Evolutionary conservation across 1,140 invertebrate species (phyloP).

Genomic region (Drosophila paulistorum): DNA sequence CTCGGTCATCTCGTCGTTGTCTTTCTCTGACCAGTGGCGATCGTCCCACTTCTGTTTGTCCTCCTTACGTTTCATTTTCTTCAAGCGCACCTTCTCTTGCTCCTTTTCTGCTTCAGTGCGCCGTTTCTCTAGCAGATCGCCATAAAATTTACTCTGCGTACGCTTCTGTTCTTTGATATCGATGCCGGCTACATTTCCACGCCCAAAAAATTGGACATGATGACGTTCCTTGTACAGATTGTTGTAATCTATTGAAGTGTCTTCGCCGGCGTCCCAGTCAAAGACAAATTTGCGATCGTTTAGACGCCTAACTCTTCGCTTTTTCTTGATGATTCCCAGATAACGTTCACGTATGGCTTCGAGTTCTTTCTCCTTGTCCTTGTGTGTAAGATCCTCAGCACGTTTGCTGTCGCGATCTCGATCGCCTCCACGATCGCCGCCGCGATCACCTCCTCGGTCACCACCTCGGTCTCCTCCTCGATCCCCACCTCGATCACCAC

Average conservation of each 20-base stretch:
- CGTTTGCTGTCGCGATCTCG: conserved; percentile 81
- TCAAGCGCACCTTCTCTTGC: conserved; percentile 96
- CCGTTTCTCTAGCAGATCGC: conserved; percentile 96
- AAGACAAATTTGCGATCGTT: conserved; percentile 99
- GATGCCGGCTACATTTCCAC: conserved; percentile 98
- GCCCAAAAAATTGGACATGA: conserved; percentile 98
- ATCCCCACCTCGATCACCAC: conserved; percentile 54
- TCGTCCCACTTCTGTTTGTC: conserved; percentile 99
- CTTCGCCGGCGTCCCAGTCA: conserved; percentile 99
- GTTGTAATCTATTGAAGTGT: conserved; percentile 99
- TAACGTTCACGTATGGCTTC: conserved; percentile 98
- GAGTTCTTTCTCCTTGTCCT: conserved; percentile 95
- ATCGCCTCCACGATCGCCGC: conserved; percentile 67
- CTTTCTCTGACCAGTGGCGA: conserved; percentile 99
- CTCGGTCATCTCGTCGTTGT: conserved; percentile 97
- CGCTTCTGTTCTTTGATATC: conserved; percentile 99
- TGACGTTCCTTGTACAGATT: conserved; percentile 97
- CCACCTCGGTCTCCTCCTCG: conserved; percentile 66
- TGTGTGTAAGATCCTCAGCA: conserved; percentile 86
- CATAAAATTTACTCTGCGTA: conserved; percentile 99
- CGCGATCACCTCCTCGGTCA: conserved; percentile 68
- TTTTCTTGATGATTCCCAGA: conserved; percentile 97
- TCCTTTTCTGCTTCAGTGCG: conserved; percentile 98
- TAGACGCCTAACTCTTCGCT: conserved; percentile 93
- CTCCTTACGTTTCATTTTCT: conserved; percentile 97